A percentile compares a stretch with the other conserved stretches of the same genome.
phyloP scores from a whole-genome alignment of 2,113 vertebrate genomes.

The Petrocephalus zakoni region DNA sequence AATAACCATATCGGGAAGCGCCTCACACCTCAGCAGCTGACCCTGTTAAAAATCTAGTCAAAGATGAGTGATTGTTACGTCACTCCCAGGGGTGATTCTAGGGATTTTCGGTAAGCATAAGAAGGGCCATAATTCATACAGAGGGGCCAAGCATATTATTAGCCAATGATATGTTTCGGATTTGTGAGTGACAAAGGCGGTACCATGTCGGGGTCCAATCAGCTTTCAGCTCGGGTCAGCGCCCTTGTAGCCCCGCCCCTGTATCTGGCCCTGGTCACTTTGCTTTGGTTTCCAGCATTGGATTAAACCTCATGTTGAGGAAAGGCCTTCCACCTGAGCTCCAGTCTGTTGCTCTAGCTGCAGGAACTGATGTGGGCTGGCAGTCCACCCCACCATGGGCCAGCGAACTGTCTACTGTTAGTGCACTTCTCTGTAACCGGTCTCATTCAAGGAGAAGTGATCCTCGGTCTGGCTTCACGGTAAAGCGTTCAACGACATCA shows the following conservation, averaged over 20 bases:
- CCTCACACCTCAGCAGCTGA: not conserved
- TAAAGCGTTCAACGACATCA: not conserved
- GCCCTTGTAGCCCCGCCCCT: not conserved
- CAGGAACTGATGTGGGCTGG: constrained; percentile 33
- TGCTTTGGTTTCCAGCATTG: not conserved
- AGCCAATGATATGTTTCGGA: not conserved
- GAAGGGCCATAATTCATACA: not conserved
- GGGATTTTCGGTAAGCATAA: not conserved
- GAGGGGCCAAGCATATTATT: not conserved
- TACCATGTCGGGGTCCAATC: not conserved
- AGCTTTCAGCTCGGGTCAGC: not conserved
- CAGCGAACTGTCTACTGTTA: not conserved
- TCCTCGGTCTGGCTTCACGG: not conserved
- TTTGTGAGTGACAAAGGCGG: not conserved
- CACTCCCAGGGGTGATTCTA: not conserved
- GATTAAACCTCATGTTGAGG: too few relatives aligned
- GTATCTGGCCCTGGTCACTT: not conserved
- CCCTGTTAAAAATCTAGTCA: not conserved
- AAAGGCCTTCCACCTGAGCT: not conserved
- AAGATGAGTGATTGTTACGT: not conserved
- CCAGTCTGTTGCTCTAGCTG: constrained; percentile 27
- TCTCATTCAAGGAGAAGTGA: not conserved
- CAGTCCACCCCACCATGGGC: constrained; percentile 8
- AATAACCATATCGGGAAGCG: not conserved
- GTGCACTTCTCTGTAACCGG: not conserved